Evolutionary conservation across 2,888 invertebrate genomes (phyloP), one percentile per base, ranked within the genome.

Genomic region (Leucania comma): DNA sequence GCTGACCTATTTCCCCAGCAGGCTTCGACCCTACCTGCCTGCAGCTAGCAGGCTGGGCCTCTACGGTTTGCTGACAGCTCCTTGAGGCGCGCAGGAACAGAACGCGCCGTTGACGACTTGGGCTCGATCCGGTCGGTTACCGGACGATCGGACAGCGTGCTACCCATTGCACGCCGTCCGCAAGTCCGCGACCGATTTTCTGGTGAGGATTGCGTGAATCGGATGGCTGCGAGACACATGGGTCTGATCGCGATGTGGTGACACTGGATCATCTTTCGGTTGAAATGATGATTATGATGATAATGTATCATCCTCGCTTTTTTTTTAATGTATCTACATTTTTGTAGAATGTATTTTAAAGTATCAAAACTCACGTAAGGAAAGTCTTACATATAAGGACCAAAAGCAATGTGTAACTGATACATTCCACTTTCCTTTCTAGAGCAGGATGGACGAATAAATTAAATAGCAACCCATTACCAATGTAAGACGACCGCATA

Each of bases 401-500:
- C 22, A 54, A 68, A 57, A 66, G 68, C 14, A 60, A 79, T 68
- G 29, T 67, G 60, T 50, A 58, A 64, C 58, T 32, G 67, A 68
- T 72, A 73, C 58, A 72, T 82, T 56, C 68, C 62, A 5, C 14
- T 56, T 67, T 35, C 74, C 53, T 60, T 64, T 53, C 42, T 62
- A 32, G 54, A 65, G 12, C 66, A 65, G 62, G 69, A 73, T 65
- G 46, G 20, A 68, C 32, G 14, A 59, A 83, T 72, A 57, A 42
- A 38, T 72, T 22, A 50, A 51, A 83, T 68, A 51, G 61, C 54
- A 10, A 51, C 26, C 4, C 10, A 58, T 51, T 58, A 57, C 72
- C 71, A 60, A 71, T 69, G 53, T 32, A 24, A n/a, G 29, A 57
- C 38, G 22, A 22, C 53, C 20, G 51, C 64, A 68, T 69, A 65